Percentiles rank a stretch among this genome's conserved stretches.
Conservation (phyloP, 2,797 vertebrate genomes). For the Notoglanidium macrostoma region DNA sequence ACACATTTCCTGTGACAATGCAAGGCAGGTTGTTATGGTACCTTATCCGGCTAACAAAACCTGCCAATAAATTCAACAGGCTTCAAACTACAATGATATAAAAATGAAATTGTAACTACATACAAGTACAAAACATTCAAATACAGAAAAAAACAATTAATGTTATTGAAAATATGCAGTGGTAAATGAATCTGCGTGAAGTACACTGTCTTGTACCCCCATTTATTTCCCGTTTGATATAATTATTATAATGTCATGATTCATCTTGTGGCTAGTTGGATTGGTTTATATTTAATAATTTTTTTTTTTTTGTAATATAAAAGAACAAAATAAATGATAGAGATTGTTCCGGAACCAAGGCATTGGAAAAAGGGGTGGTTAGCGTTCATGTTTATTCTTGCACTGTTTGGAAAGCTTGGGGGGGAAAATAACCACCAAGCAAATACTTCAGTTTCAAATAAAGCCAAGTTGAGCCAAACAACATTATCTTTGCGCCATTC, state of each 20-base stretch:
- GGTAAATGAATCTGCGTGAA: not conserved
- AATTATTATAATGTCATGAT: not conserved
- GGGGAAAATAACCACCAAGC: not conserved
- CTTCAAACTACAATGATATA: not conserved
- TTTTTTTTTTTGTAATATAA: not conserved
- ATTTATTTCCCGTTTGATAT: not conserved
- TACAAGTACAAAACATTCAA: not conserved
- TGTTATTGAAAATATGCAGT: not conserved
- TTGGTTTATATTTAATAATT: not conserved
- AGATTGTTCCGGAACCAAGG: not conserved
- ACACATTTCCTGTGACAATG: not conserved
- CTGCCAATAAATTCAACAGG: not conserved
- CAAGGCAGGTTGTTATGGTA: not conserved
- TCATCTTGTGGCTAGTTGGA: not conserved
- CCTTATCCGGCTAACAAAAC: not conserved
- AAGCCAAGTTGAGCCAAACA: not conserved
- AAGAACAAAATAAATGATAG: not conserved
- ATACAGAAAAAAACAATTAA: not conserved
- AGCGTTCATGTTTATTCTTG: not conserved
- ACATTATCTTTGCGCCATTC: not conserved
- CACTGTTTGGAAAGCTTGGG: not conserved
- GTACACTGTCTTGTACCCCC: not conserved
- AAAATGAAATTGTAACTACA: not conserved
- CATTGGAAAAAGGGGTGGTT: no score
- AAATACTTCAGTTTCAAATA: not conserved